phyloP scores from a whole-genome alignment of 2,113 vertebrate genomes.

The Otus sunia region DNA sequence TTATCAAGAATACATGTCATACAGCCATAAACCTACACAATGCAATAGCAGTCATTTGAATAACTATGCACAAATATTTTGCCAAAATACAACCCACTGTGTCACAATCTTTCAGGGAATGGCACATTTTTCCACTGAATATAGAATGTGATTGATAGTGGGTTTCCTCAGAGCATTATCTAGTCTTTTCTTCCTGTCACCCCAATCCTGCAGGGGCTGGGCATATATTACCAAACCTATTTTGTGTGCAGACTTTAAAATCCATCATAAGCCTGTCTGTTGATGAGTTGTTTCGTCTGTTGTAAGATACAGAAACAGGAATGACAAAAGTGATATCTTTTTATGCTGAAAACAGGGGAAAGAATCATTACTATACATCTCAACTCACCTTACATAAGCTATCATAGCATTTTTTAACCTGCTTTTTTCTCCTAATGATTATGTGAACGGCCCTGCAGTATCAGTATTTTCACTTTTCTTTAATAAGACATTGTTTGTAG shows the following conservation, averaged over 20 bases:
- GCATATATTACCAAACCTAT: not conserved
- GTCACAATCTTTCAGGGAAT: not conserved
- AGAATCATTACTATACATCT: not conserved
- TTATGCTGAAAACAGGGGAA: not conserved
- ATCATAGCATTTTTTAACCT: not conserved
- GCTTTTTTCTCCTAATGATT: not conserved
- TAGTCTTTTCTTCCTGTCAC: not conserved
- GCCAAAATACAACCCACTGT: not conserved
- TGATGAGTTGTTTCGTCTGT: not conserved
- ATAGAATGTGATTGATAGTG: not conserved
- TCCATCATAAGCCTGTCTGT: not conserved
- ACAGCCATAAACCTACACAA: not conserved
- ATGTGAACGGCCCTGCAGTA: rapidly evolving
- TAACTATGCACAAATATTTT: not conserved
- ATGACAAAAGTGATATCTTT: not conserved
- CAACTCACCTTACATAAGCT: not conserved
- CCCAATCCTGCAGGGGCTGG: not conserved
- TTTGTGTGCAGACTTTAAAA: not conserved
- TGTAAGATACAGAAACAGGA: not conserved
- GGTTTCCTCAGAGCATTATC: not conserved
- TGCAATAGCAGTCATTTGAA: not conserved
- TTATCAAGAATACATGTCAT: not conserved
- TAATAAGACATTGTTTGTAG: not conserved
- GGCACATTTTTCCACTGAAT: not conserved
- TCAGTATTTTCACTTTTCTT: not conserved